Evolutionary conservation across 2,113 vertebrate species (phyloP), one percentile per base, ranked within the genome.

Genomic region (Sprattus sprattus): DNA sequence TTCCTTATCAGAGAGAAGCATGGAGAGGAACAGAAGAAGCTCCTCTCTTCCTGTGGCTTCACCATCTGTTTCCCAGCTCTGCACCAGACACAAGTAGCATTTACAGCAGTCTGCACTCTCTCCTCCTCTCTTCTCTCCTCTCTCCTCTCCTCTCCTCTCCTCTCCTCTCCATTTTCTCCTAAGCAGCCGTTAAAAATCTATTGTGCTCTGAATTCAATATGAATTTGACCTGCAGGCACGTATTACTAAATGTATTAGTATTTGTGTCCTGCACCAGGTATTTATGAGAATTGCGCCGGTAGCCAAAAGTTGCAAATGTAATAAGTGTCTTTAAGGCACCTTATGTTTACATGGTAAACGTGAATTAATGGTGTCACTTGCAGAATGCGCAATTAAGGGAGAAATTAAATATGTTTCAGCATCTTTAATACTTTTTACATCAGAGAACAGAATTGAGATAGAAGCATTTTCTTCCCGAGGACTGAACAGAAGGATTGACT

Each of bases 211-310:
- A 28, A 71, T 71, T 71, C 64, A 32, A 71, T 32, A 71, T 32
- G 25, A 25, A 25, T 71, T 2, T 9, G 2, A 32, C 64, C 64
- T 32, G 25, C 64, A 32, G 64, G 64, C 64, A 15, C 15, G 64
- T 11, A 28, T 71, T 71, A 28, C n/a, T 71, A 71, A 71, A 71
- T 71, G 64, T 71, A 71, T 71, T 71, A 71, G 64, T 71, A 71
- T 71, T 71, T 71, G 64, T 71, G 64, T 71, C 64, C 64, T 32
- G 25, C 10, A 28, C 25, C 64, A 71, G 64, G 64, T 71, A 71
- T 71, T 71, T 71, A 71, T 32, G 64, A 71, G 10, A 28, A 71
- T 32, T 32, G 25, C 28, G 25, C 64, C 25, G 8, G n/a, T 32
- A 71, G 64, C 64, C 64, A 28, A 28, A 28, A 71, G 64, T 32